Percentiles rank a stretch among this genome's conserved stretches.
These are phyloP conservation scores for Podarcis siculus DNA, from an alignment of 2,797 vertebrate genomes.

Conservation along the genomic window DNA sequence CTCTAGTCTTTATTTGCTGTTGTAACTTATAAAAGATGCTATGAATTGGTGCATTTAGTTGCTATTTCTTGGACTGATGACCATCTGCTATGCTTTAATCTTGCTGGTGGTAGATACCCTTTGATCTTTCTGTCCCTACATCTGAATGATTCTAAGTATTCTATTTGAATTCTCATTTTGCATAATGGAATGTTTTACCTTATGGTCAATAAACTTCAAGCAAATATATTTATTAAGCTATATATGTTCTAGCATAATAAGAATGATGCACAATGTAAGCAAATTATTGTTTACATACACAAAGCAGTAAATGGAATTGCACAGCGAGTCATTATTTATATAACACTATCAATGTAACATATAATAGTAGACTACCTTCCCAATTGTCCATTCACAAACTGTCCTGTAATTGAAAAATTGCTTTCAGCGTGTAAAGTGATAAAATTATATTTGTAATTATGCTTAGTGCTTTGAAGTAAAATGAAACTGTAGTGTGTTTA, in stretches of 20 bases:
- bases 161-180: background rate
- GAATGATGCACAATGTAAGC: background rate
- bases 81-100: background rate
- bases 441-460: background rate
- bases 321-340: background rate
- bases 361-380: background rate
- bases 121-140: background rate
- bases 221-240: background rate
- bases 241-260: background rate
- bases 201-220: background rate
- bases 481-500: background rate
- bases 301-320: background rate
- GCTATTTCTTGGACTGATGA: background rate
- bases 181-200: background rate
- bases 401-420: background rate
- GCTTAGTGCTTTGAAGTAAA: slow-evolving; percentile 5
- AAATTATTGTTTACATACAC: background rate
- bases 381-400: background rate
- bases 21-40: background rate
- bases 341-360: no score
- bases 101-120: background rate
- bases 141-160: background rate
- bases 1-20: background rate
- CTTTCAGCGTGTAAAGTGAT: background rate
- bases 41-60: background rate